Evolutionary conservation across 2,888 invertebrate genomes (phyloP), one percentile per base, ranked within the genome.

Genomic region (Cheilosia variabilis): DNA sequence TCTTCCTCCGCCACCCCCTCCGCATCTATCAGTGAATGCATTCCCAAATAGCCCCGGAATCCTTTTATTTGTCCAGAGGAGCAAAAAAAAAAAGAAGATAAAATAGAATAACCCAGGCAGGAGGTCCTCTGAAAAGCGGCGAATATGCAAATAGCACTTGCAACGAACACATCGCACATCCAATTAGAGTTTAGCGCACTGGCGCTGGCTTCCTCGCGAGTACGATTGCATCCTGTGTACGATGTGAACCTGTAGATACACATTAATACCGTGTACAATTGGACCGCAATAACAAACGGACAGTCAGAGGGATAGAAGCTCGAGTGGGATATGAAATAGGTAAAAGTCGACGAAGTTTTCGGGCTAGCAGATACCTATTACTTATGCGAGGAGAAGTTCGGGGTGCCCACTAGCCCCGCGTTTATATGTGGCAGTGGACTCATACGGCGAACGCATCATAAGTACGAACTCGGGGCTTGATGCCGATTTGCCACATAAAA

Each of bases 61-160:
- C 69, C 81, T 69, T 76, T 81, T 68, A 63, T 75, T 50, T 69
- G 57, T 68, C 66, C 50, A 13, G 50, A 22, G 58, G 27, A 27
- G 19, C 19, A 27, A 27, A 6, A 58, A 43, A 50, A 62, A 69
- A 60, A 60, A 52, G 50, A 37, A 22, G 0, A 17, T 1, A 37
- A 50, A n/a, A 24, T 17, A 50, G 19, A 5, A 15, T 15, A 57
- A 22, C 15, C 37, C 58, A 66, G 24, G 22, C 13, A 34, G 55
- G 41, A 22, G 41, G n/a, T 34, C 15, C 50, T 45, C 15, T 22
- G 34, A 41, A 41, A 55, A 62, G 47, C 50, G 57, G 53, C 50
- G 57, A 34, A 65, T 71, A 82, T 66, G 71, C 77, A 82, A 77
- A 76, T 58, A 65, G 43, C 71, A 52, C 68, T 68, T 62, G 47